Evolutionary conservation across 37 sponge, comb jelly and placozoan genomes (phyloP).

Genomic region (Mnemiopsis leidyi): DNA sequence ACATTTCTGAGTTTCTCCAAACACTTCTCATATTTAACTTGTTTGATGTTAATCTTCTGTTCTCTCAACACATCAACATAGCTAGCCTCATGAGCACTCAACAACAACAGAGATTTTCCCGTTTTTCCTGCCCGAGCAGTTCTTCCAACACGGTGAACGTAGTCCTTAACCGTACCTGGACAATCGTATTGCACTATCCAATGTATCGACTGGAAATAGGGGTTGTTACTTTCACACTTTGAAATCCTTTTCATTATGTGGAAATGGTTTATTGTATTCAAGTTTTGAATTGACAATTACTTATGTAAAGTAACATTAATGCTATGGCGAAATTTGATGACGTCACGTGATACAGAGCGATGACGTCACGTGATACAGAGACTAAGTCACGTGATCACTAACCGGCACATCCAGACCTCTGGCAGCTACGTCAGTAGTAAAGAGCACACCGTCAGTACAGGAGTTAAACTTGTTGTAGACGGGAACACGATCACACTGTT

Average conservation of each 20-base stretch:
- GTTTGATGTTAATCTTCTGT: not conserved
- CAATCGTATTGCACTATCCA: slow-evolving; percentile 49
- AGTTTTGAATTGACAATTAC: no score
- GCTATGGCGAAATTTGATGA: no score
- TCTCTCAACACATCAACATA: not conserved
- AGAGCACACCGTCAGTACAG: not conserved
- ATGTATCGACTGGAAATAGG: not conserved
- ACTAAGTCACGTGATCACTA: no score
- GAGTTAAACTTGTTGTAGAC: slow-evolving; percentile 56
- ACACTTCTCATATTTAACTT: not conserved
- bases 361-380: no score
- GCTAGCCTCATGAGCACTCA: not conserved
- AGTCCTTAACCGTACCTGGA: slow-evolving; percentile 25
- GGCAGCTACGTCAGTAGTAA: slow-evolving; percentile 36
- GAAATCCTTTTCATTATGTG: no score
- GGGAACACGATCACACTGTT: slow-evolving; percentile 21
- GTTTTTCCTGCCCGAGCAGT: slow-evolving; percentile 19
- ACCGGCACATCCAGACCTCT: slow-evolving; percentile 22
- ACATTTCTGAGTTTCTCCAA: not conserved
- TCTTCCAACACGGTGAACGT: slow-evolving; percentile 20
- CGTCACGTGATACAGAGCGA: no score
- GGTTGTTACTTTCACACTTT: no score
- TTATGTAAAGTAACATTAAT: no score
- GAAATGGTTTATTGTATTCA: no score
- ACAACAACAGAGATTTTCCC: not conserved